Base-by-base conservation (phyloP, 2,113 vertebrate genomes). In the Climacteris rufus region DNA sequence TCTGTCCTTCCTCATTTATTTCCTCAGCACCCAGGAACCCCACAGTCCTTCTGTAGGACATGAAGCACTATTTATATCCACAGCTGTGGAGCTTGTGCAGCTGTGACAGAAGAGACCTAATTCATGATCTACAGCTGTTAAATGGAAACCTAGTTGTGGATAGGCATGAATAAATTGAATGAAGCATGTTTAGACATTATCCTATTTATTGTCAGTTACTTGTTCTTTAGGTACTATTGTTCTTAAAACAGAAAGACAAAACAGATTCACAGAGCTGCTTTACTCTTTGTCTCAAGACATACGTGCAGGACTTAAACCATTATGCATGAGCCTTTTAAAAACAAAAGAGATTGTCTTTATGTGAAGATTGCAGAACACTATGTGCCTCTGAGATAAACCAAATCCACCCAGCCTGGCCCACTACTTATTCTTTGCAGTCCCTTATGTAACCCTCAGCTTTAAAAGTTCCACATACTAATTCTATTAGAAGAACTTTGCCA, bases 91-190 rank as follows among this genome's bases (percentile, higher is more conserved):
- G 63, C 47, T 57, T 37, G 82, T 93, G 87, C 93, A 96, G 89
- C 85, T 94, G 93, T 76, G 53, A 68, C 56, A 95, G 56, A 95
- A 66, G 64, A 83, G 69, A 89, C 31, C 37, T 63, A 90, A 90
- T 90, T 95, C 93, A 94, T 39, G 21, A 57, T 18, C 85, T 81
- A 86, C 92, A 94, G 92, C 85, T 95, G 94, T 68, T 81, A 71
- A 53, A 86, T 57, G 49, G 84, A 90, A 93, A 86, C 77, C 37
- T 53, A 59, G 17, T 4, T 78, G 68, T 61, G 57, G 61, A 86
- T 37, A 71, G 75, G 37, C n/a, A 79, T 57, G 53, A 83, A 93
- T 93, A 93, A 59, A 85, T 78, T 39, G 44, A 60, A 93, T 14
- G 52, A 66, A 91, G 61, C 1, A 1, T 40, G 14, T 40, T 89